Evolutionary conservation across 23 tunicate species (phyloP).

Genomic region (Trididemnum nubilum): DNA sequence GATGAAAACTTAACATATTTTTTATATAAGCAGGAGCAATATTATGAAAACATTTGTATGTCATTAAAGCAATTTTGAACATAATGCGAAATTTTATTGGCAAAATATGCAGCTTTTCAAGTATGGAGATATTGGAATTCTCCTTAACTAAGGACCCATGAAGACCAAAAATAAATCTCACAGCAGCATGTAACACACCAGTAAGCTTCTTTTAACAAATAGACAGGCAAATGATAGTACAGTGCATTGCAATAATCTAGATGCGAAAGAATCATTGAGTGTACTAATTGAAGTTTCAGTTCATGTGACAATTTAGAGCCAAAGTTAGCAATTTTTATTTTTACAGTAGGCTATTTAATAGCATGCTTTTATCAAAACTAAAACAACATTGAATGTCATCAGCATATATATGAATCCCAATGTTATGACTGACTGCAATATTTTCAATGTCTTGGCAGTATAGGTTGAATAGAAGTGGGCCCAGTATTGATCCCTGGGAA

Average conservation of each 20-base stretch:
- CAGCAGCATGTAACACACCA: neutral
- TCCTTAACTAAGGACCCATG: neutral
- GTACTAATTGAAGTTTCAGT: neutral
- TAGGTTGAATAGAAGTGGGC: no score
- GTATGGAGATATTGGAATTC: conserved; percentile 6
- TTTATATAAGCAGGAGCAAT: neutral
- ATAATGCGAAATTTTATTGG: neutral
- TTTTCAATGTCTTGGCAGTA: no score
- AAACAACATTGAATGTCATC: no score
- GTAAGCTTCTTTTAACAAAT: neutral
- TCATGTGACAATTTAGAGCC: neutral
- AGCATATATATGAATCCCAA: no score
- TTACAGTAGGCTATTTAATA: no score
- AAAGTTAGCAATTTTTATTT: no score
- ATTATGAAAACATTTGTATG: neutral
- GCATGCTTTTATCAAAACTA: no score
- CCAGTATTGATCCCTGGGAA: no score
- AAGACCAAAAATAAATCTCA: neutral
- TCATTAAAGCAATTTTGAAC: neutral
- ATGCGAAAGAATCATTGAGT: neutral
- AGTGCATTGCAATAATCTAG: neutral
- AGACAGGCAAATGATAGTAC: conserved; percentile 2
- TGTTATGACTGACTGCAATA: no score
- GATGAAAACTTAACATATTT: no score
- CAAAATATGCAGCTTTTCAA: neutral